Evolutionary conservation across 2,888 invertebrate genomes (phyloP), one percentile per base, ranked within the genome.

Genomic region (Polyommatus icarus): DNA sequence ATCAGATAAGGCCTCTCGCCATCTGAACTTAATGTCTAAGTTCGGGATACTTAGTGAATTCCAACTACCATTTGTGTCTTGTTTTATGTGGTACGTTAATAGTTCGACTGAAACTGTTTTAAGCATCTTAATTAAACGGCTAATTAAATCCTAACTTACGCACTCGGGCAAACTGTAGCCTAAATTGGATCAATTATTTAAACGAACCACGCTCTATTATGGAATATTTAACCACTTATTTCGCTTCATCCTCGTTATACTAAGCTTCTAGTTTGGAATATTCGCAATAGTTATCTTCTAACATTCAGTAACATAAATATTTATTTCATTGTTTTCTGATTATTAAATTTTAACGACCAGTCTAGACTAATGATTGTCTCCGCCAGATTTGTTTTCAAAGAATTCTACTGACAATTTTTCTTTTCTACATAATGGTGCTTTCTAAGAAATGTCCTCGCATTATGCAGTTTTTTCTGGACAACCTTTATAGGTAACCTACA

Each of bases 11-110:
- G 67, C 67, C 29, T 29, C 67, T 67, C 29, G 5, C 29, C 67
- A 67, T 67, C 32, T 40, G 71, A 71, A 71, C 36, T 50, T 79
- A 20, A 50, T 40, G 50, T 50, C 20, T 73, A 57, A 76, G 76
- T 78, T 80, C 79, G 79, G 77, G 73, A 77, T 59, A 71, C 76
- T 80, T 78, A 75, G 79, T 79, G 76, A 78, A 79, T 77, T 77
- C 77, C 73, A 80, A 81, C 79, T 79, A 77, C 79, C 78, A 79
- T 80, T 80, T 78, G 76, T 78, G 76, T 79, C 80, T 80, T 79
- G 79, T 76, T 80, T 78, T 76, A 77, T 79, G 78, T 76, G 77
- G 77, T 77, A 79, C 77, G 78, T 67, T 80, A 78, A 80, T 75
- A 54, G 75, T 75, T 75, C 29, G 29, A 29, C 54, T 54, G 46